A percentile compares a stretch with the other conserved stretches of the same genome.
Evolutionary conservation across 2,888 invertebrate genomes (phyloP).

Genomic region (Tinea semifulvella): DNA sequence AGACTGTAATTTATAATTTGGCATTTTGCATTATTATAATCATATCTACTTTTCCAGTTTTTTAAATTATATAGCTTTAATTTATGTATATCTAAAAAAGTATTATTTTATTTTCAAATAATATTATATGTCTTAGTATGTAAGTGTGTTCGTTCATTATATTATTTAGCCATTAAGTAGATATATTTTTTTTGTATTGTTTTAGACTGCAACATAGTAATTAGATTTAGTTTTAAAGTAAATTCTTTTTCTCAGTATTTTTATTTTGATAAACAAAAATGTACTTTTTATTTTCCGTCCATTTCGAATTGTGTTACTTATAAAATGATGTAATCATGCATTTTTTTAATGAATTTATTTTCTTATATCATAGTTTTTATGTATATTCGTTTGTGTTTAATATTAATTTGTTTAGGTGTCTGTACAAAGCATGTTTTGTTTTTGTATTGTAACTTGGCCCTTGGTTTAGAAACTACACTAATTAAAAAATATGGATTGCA

Average conservation of each 20-base stretch:
- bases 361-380: neutral
- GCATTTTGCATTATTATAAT: too few relatives aligned
- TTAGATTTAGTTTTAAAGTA: constrained; percentile 16
- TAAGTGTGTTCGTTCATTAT: constrained; percentile 2
- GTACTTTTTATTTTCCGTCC: constrained; percentile 52
- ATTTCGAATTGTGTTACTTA: constrained; percentile 34
- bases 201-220: constrained; percentile 27
- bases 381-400: neutral
- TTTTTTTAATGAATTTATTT: constrained; percentile 3
- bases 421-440: too few relatives aligned
- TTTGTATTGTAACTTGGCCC: too few relatives aligned
- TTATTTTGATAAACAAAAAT: too few relatives aligned
- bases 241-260: constrained; percentile 25
- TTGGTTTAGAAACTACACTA: constrained; percentile 8
- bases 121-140: neutral
- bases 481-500: too few relatives aligned
- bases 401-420: neutral
- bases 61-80: neutral
- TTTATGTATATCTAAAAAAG: neutral
- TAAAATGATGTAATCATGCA: constrained; percentile 27
- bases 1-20: too few relatives aligned
- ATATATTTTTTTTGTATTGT: constrained; percentile 22
- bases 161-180: too few relatives aligned
- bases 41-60: too few relatives aligned
- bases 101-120: neutral